phyloP scores from a whole-genome alignment of 2,888 invertebrate species.

The Amblyteles armatorius region DNA sequence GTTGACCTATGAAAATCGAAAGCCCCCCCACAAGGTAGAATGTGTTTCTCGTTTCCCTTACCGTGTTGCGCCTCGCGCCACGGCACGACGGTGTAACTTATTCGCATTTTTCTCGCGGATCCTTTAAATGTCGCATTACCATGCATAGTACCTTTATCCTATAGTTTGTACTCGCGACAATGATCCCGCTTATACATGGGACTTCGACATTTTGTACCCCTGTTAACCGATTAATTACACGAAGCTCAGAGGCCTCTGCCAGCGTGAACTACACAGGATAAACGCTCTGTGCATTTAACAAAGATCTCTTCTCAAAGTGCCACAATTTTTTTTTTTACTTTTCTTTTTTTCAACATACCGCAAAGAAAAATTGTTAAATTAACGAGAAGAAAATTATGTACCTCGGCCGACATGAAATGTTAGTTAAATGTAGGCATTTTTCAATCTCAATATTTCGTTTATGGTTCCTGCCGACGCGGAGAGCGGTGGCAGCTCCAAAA shows the following conservation, averaged over 20 bases:
- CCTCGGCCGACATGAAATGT: not conserved
- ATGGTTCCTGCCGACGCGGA: conserved; percentile 11
- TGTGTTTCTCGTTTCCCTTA: conserved; percentile 50
- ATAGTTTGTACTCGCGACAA: conserved; percentile 16
- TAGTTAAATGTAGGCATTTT: not conserved
- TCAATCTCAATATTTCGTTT: conserved; percentile 1
- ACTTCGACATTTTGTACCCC: conserved; percentile 55
- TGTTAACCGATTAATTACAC: conserved; percentile 55
- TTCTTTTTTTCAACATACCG: not conserved
- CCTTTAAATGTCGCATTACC: conserved; percentile 74
- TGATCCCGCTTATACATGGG: not conserved
- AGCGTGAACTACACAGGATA: not conserved
- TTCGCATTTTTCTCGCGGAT: conserved; percentile 63
- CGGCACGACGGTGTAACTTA: conserved; percentile 45
- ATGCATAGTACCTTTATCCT: conserved; percentile 64
- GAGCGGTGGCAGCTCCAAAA: conserved; percentile 49
- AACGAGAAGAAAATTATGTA: not conserved
- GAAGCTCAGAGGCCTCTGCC: not conserved
- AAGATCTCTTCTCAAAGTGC: not conserved
- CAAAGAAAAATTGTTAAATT: not conserved
- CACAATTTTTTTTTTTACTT: not conserved
- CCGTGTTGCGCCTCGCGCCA: conserved; percentile 19
- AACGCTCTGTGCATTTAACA: not conserved
- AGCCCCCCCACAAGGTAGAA: conserved; percentile 35
- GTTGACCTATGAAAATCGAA: conserved; percentile 67